Base-by-base conservation (phyloP, 2,113 vertebrate species). In the Willisornis vidua region DNA sequence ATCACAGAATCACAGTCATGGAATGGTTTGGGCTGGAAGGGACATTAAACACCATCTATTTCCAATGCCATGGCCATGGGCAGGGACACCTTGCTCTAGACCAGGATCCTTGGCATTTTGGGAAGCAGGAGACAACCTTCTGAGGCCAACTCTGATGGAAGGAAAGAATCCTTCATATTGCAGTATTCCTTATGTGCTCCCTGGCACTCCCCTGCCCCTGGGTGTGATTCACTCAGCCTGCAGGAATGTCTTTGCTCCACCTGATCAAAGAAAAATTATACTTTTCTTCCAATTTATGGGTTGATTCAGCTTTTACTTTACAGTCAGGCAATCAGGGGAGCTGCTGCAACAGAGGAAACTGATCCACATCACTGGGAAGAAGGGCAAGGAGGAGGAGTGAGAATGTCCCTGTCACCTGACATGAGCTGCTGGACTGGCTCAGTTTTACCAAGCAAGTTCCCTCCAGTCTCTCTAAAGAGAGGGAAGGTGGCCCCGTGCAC, bases 251-350 rank as follows among this genome's bases (percentile, higher is more conserved):
- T 91, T 76, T 82, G 52, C 31, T 83, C 58, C 79, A 90, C 19
- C 79, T 88, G n/a, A 68, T 19, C 65, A 65, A 90, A 85, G 52
- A 23, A 55, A 90, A 70, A 57, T 28, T 29, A 29, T 39, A 3
- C 22, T 83, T 94, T 94, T 75, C 61, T 85, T 84, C 48, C 57
- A 74, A 55, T 13, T n/a, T 75, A 63, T 65, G 37, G 71, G 58
- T 37, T 76, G 72, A 54, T 62, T 88, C 63, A 66, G 89, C 28
- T 85, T 86, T 76, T 52, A 24, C 62, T 46, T 5, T 19, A 29
- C 71, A 85, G 41, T 45, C 75, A 88, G 59, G 63, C 54, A 89
- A 89, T 54, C 5, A 76, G 5, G 2, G 11, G 51, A 91, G 70
- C 49, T 85, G 70, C 66, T 75, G 71, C 62, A 48, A 63, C 23